Evolutionary conservation across 1,140 invertebrate species (phyloP).

Genomic region (Drosophila aff.): DNA sequence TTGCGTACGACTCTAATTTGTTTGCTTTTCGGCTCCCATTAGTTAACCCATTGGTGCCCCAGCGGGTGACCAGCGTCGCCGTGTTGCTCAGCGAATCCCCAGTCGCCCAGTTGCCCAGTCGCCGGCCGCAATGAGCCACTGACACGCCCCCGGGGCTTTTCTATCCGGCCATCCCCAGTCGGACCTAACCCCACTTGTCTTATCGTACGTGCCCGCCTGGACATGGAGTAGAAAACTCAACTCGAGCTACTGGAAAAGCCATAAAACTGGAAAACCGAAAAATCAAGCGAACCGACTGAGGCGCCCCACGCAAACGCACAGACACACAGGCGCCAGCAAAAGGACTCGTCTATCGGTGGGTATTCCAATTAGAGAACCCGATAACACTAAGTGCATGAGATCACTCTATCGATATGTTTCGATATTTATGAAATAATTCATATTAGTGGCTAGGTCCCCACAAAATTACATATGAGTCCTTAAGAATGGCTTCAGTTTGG

Average conservation of each 20-base stretch:
- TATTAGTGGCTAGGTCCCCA: not conserved
- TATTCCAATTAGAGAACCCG: not conserved
- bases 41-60: constrained; percentile 48
- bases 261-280: constrained; percentile 14
- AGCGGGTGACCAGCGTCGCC: constrained; percentile 33
- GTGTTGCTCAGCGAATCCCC: constrained; percentile 27
- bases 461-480: not conserved
- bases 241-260: constrained; percentile 10
- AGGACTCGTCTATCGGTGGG: constrained; percentile 45
- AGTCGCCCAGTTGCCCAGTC: constrained; percentile 16
- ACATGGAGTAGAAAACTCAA: constrained; percentile 9
- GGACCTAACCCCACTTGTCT: constrained; percentile 29
- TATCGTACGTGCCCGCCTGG: constrained; percentile 40
- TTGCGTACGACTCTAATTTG: constrained; percentile 50
- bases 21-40: constrained; percentile 39
- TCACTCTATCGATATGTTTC: not conserved
- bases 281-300: constrained; percentile 5
- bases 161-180: constrained; percentile 14
- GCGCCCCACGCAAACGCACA: not conserved
- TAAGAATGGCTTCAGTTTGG: not conserved
- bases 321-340: constrained; percentile 19
- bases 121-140: constrained; percentile 22
- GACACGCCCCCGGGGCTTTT: constrained; percentile 26
- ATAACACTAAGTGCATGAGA: not conserved
- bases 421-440: not conserved